Conservation (phyloP, 2,888 invertebrate species). For the Synanthedon tipuliformis region DNA sequence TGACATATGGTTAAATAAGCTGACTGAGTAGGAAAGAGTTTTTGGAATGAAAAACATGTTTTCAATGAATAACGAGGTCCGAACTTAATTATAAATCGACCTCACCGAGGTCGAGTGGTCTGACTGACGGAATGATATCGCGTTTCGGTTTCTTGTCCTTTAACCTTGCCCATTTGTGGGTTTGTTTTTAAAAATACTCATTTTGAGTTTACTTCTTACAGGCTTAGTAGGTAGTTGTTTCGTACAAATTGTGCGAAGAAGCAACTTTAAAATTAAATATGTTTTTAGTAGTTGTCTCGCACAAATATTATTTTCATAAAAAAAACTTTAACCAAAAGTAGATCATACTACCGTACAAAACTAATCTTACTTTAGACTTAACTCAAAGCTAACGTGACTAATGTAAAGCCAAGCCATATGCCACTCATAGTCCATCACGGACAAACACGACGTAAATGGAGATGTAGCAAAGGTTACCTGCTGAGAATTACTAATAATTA, state of each 20-base stretch:
- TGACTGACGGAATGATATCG: conserved; percentile 13
- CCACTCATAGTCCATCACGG: background rate
- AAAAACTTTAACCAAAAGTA: no score
- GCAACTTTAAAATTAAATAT: no score
- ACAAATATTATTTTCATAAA: no score
- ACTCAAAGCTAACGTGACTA: background rate
- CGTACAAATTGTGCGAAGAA: no score
- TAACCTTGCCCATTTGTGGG: background rate
- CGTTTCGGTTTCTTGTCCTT: background rate
- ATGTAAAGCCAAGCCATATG: background rate
- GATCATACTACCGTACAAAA: no score
- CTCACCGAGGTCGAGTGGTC: conserved; percentile 44
- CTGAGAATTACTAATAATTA: conserved; percentile 21
- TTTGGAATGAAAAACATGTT: conserved; percentile 32
- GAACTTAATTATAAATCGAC: conserved; percentile 34
- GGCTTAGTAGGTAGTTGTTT: no score
- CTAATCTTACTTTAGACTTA: no score
- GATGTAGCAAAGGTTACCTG: conserved; percentile 9
- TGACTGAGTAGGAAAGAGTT: conserved; percentile 11
- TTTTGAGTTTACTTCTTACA: no score
- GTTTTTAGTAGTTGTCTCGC: no score
- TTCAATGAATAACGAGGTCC: conserved; percentile 34
- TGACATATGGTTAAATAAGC: conserved; percentile 15
- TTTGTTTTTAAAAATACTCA: no score
- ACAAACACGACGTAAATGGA: conserved; percentile 1